Evolutionary conservation across 2,888 invertebrate genomes (phyloP), one percentile per base, ranked within the genome.

Genomic region (Ichneumon xanthorius): DNA sequence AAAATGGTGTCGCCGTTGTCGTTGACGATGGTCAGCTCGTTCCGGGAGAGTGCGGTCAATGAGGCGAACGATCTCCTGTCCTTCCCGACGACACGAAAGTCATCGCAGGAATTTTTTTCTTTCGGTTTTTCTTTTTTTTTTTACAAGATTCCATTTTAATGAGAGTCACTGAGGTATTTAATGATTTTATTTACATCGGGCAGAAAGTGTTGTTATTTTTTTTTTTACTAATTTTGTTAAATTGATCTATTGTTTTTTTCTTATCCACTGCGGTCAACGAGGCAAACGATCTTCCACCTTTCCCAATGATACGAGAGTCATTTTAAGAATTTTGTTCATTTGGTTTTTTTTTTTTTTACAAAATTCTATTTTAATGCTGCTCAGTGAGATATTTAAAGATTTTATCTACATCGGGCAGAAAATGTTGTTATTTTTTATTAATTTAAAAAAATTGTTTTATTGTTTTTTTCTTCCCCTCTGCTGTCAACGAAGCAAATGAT

Each of bases 1-100:
- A 82, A 63, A 72, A 79, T 65, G 75, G 75, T 73, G 48, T 14
- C 26, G 68, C 68, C 81, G 77, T 78, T 73, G 85, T 67, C 63
- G 68, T 53, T 67, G 48, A 58, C 37, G 48, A 48, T 71, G 76
- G 55, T 80, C 45, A 37, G 68, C 26, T 58, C 45, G n/a, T 26
- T 58, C 33, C 48, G 22, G 19, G 73, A 63, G 50, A 61, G 50
- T 22, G 61, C 40, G 37, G 65, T 72, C 80, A 76, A 84, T 70
- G 48, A 65, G 67, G 14, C 67, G 48, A 68, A 58, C 48, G 40
- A 73, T 83, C 58, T 81, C 58, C 61, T 72, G 40, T 55, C 30
- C 63, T 65, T 50, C 22, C 30, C 65, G 50, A 61, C 30, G 37
- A 45, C 4, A 76, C 37, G 48, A 45, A 63, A 37, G 65, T 67